phyloP scores from a whole-genome alignment of 2,888 invertebrate genomes.

The Drosophila melanosoma region DNA sequence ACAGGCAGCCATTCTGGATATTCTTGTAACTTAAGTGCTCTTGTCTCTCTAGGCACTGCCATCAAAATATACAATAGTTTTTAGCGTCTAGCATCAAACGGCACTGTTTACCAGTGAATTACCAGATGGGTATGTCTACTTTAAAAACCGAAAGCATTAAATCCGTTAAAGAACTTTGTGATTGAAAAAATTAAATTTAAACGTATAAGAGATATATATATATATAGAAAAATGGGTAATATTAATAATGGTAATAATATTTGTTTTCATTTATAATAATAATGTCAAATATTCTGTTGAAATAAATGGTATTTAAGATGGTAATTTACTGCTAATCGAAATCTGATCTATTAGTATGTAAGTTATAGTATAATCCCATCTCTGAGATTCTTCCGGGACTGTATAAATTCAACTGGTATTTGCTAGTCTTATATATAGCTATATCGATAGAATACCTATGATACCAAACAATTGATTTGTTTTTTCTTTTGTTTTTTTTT shows the following conservation, averaged over 20 bases:
- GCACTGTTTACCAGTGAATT: neutral
- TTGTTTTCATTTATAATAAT: neutral
- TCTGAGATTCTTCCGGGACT: neutral
- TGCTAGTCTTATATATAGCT: neutral
- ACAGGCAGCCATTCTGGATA: neutral
- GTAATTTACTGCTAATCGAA: neutral
- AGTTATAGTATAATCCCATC: neutral
- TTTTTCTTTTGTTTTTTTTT: slow-evolving; percentile 2
- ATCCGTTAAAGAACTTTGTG: neutral
- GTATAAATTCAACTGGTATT: neutral
- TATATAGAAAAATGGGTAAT: neutral
- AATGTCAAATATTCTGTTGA: neutral
- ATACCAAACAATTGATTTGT: neutral
- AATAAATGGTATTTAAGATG: neutral
- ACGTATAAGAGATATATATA: neutral
- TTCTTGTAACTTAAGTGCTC: slow-evolving; percentile 61
- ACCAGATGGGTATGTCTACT: slow-evolving; percentile 9
- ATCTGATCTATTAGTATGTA: neutral
- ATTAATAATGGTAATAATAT: neutral
- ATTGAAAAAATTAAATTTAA: neutral
- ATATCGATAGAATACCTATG: neutral
- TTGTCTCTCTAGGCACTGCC: slow-evolving; percentile 41
- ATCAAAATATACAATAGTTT: slow-evolving; percentile 12
- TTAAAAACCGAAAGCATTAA: neutral
- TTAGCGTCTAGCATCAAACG: neutral